phyloP scores from a whole-genome alignment of 2,113 vertebrate species.

The Coryphaenoides rupestris region DNA sequence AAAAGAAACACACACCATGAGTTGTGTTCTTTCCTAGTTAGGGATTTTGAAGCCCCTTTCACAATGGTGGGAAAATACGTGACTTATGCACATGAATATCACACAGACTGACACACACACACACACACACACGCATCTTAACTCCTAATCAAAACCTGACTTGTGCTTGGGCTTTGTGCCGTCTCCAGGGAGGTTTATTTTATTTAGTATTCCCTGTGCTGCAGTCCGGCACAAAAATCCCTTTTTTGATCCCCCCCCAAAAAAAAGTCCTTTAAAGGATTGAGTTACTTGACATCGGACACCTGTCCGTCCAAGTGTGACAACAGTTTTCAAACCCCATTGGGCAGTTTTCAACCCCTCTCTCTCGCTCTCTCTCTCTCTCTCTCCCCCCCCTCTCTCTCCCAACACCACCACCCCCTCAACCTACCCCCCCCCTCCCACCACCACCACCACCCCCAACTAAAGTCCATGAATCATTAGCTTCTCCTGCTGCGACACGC shows the following conservation, averaged over 20 bases:
- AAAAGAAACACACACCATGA: too few species aligned
- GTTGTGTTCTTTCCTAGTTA: too few species aligned
- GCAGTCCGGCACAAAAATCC: not conserved
- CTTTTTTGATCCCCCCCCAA: constrained; percentile 42
- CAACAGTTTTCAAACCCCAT: constrained; percentile 73
- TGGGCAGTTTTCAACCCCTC: constrained; percentile 50
- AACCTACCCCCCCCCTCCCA: constrained; percentile 11
- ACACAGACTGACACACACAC: too few species aligned
- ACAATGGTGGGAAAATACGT: too few species aligned
- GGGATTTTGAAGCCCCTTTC: too few species aligned
- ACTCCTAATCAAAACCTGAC: too few species aligned
- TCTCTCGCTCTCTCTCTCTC: too few species aligned
- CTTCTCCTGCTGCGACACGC: constrained; percentile 51
- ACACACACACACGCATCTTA: too few species aligned
- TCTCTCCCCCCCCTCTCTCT: too few species aligned
- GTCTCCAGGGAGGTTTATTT: not conserved
- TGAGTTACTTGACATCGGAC: constrained; percentile 68
- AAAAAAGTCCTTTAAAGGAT: constrained; percentile 55
- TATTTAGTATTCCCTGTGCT: not conserved
- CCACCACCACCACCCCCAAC: constrained; percentile 11
- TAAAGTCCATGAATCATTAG: constrained; percentile 69
- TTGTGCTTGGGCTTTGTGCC: not conserved
- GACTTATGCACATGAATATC: too few species aligned
- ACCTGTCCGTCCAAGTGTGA: constrained; percentile 60
- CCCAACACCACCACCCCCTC: constrained; percentile 32